phyloP scores from a whole-genome alignment of 1,140 invertebrate species.

The Pseudomyrmex gracilis region DNA sequence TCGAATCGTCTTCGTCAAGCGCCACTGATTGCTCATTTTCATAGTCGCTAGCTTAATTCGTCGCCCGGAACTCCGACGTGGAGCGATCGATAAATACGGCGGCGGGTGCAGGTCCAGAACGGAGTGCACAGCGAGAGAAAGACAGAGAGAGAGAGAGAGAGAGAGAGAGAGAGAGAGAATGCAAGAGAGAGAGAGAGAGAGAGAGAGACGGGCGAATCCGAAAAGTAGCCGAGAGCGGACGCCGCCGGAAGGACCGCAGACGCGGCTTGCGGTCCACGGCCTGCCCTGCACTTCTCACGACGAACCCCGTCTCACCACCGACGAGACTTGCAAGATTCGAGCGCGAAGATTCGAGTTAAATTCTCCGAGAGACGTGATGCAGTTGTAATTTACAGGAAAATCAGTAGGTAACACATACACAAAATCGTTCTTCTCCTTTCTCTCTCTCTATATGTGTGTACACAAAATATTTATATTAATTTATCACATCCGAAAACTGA shows the following conservation, averaged over 20 bases:
- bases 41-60: slow-evolving; percentile 69
- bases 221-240: slow-evolving; percentile 68
- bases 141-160: neutral
- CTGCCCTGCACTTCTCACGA: slow-evolving; percentile 73
- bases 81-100: slow-evolving; percentile 71
- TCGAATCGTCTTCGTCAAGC: slow-evolving; percentile 16
- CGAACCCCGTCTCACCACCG: slow-evolving; percentile 20
- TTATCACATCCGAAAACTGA: too few relatives aligned
- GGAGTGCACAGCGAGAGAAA: neutral
- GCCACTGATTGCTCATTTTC: slow-evolving; percentile 49
- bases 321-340: slow-evolving; percentile 42
- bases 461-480: too few relatives aligned
- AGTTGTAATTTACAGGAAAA: too few relatives aligned
- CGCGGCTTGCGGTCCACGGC: slow-evolving; percentile 75
- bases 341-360: slow-evolving; percentile 69
- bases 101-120: slow-evolving; percentile 36
- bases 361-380: slow-evolving; percentile 30
- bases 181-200: neutral
- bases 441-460: too few relatives aligned
- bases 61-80: slow-evolving; percentile 64
- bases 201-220: slow-evolving; percentile 55
- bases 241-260: slow-evolving; percentile 76
- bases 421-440: too few relatives aligned
- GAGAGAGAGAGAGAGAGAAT: neutral
- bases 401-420: too few relatives aligned